Evolutionary conservation across 2,797 vertebrate genomes (phyloP).

Genomic region (Dryobates pubescens): DNA sequence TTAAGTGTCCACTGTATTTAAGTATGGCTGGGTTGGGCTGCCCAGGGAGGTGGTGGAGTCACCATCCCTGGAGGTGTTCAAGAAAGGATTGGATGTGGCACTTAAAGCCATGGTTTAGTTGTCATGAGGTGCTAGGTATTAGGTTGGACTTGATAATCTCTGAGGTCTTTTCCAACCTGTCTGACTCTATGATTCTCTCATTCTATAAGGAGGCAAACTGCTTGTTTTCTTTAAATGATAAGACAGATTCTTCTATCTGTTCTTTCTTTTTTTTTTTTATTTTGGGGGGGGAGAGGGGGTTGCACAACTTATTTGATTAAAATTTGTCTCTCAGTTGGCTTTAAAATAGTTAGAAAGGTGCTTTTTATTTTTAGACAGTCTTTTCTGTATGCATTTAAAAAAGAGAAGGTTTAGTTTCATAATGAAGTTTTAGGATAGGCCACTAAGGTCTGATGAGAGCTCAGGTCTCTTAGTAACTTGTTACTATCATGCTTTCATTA

Average conservation of each 20-base stretch:
- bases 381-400: background rate
- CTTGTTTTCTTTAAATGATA: background rate
- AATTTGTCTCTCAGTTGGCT: background rate
- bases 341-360: background rate
- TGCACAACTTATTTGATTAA: background rate
- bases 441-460: background rate
- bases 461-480: background rate
- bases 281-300: rapidly evolving
- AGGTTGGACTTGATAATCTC: no score
- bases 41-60: no score
- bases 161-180: no score
- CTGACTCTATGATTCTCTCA: no score
- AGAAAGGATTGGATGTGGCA: no score
- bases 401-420: background rate
- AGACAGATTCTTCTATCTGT: background rate
- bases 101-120: no score
- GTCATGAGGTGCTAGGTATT: no score
- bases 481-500: background rate
- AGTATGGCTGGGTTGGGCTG: background rate
- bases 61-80: no score
- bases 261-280: background rate
- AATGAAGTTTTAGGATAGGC: background rate
- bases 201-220: background rate
- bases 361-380: background rate
- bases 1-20: no score